Conservation (phyloP, 2,888 invertebrate species). For the Iphiclides podalirius region DNA sequence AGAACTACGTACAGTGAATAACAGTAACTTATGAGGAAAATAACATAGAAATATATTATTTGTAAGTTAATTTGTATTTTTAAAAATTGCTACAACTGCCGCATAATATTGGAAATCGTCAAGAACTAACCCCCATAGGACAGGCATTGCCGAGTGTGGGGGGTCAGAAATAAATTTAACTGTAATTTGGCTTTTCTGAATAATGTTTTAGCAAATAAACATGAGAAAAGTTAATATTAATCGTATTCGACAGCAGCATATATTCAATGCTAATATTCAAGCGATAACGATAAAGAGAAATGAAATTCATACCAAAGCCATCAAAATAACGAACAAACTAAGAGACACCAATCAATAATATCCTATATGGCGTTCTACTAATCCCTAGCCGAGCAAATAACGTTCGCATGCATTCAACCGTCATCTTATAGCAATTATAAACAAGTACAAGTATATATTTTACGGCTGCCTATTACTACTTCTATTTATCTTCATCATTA, state of each 20-base stretch:
- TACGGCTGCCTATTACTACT: no score
- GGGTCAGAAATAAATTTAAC: no score
- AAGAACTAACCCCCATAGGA: no score
- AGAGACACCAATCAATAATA: constrained; percentile 60
- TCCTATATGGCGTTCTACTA: constrained; percentile 45
- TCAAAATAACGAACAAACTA: constrained; percentile 31
- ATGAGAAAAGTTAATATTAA: not conserved
- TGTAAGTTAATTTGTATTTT: no score
- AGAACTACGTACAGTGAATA: not conserved
- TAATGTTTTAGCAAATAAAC: no score
- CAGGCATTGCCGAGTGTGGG: no score
- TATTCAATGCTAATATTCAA: constrained; percentile 6
- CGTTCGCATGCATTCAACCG: constrained; percentile 46
- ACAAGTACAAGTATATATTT: constrained; percentile 26
- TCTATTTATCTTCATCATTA: no score
- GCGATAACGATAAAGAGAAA: constrained; percentile 49
- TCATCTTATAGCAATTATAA: constrained; percentile 32
- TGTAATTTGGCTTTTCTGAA: no score
- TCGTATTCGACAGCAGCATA: no score
- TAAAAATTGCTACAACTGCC: no score
- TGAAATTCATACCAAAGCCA: constrained; percentile 44
- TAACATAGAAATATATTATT: no score
- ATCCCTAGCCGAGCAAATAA: constrained; percentile 38
- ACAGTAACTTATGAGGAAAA: not conserved
- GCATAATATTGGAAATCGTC: no score